phyloP scores from a whole-genome alignment of 1,140 invertebrate species.

The Coenobita brevimanus region DNA sequence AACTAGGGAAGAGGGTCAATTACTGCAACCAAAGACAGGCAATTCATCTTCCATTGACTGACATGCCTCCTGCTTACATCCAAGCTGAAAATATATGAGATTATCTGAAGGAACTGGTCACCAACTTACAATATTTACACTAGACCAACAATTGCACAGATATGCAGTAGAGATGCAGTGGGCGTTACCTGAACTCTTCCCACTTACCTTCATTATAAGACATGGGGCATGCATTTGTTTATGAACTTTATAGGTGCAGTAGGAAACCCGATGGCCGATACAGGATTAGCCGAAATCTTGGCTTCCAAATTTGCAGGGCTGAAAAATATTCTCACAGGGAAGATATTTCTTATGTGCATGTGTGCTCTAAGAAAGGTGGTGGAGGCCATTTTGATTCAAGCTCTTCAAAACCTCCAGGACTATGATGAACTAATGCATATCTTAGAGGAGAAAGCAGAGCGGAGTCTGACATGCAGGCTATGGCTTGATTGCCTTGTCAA shows the following conservation, averaged over 20 bases:
- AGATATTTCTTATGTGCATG: not conserved
- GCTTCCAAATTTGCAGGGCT: not conserved
- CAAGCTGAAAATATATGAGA: not conserved
- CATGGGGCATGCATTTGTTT: slow-evolving; percentile 7
- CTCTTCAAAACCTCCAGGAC: not conserved
- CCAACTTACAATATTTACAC: not conserved
- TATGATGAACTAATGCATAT: not conserved
- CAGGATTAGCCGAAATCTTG: not conserved
- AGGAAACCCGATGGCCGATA: slow-evolving; percentile 3
- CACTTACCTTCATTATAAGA: not conserved
- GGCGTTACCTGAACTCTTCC: slow-evolving; percentile 3
- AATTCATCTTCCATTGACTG: slow-evolving; percentile 12
- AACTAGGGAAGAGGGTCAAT: slow-evolving; percentile 17
- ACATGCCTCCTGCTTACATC: slow-evolving; percentile 21
- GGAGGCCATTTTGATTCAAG: not conserved
- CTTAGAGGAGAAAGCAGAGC: not conserved
- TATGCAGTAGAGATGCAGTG: slow-evolving; percentile 12
- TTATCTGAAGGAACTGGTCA: slow-evolving; percentile 6
- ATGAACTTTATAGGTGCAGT: not conserved
- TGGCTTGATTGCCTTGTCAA: slow-evolving; percentile 1
- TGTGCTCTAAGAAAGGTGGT: not conserved
- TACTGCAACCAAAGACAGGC: slow-evolving; percentile 13
- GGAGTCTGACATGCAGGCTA: not conserved
- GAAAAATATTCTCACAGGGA: not conserved
- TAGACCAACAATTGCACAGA: slow-evolving; percentile 1